Conservation (phyloP, 2,888 invertebrate genomes). For the Tolmerus cingulatus region DNA sequence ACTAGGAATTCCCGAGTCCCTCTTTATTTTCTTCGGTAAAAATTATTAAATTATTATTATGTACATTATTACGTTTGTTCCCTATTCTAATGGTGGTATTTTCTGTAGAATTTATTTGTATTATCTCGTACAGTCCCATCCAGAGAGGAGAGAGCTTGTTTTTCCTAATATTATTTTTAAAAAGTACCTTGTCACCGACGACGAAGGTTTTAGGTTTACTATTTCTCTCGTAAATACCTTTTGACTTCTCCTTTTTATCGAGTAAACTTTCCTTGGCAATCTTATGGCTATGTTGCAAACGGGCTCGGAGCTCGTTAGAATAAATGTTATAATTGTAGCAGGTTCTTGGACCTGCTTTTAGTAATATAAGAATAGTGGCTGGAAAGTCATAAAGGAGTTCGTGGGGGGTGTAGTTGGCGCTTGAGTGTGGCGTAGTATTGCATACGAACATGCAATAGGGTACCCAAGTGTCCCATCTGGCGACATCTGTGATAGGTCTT, state of each 20-base stretch:
- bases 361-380: background rate
- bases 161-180: constrained; percentile 39
- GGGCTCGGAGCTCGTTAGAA: background rate
- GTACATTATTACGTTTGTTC: background rate
- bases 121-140: constrained; percentile 40
- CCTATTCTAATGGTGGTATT: constrained; percentile 32
- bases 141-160: constrained; percentile 42
- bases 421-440: background rate
- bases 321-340: constrained; percentile 36
- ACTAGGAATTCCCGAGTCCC: too few relatives aligned
- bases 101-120: background rate
- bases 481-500: too few relatives aligned
- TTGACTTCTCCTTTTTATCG: constrained; percentile 7
- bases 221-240: constrained; percentile 36
- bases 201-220: background rate
- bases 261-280: constrained; percentile 5
- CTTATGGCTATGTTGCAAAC: background rate
- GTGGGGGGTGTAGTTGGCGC: background rate
- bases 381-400: constrained; percentile 24
- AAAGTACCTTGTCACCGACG: constrained; percentile 30
- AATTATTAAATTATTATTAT: background rate
- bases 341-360: constrained; percentile 4
- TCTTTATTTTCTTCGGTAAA: too few relatives aligned
- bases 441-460: background rate
- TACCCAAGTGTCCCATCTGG: background rate